These are phyloP conservation scores for Amphiduros pacificus DNA, from an alignment of 2,888 invertebrate species.

Conservation along the genomic window DNA sequence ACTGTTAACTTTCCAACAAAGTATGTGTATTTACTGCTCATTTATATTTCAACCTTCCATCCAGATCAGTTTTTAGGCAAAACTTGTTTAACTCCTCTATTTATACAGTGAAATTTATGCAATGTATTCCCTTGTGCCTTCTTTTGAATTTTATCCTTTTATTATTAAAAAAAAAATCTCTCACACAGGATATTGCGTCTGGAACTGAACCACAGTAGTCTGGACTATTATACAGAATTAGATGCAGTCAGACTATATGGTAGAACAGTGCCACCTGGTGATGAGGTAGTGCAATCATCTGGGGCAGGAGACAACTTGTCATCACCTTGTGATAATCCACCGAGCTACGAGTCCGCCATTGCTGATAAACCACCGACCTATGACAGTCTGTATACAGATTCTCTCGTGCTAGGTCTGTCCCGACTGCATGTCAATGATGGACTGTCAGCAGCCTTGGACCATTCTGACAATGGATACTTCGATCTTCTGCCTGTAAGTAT, in stretches of 20 bases:
- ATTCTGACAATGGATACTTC: constrained; percentile 41
- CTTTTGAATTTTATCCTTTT: too few species aligned
- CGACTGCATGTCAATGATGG: constrained; percentile 25
- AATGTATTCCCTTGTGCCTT: too few species aligned
- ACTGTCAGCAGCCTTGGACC: constrained; percentile 23
- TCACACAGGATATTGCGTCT: constrained; percentile 70
- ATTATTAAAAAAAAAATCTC: too few species aligned
- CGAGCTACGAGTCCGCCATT: not conserved
- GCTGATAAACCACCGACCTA: too few species aligned
- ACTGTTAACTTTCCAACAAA: too few species aligned
- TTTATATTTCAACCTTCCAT: too few species aligned
- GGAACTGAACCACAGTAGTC: constrained; percentile 80
- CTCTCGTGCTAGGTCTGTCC: constrained; percentile 12
- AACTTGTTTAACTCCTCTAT: too few species aligned
- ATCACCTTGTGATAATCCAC: too few species aligned
- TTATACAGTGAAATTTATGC: too few species aligned
- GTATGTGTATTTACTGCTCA: too few species aligned
- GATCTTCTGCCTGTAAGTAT: constrained; percentile 47
- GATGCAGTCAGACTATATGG: constrained; percentile 70
- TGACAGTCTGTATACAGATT: too few species aligned
- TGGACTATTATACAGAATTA: constrained; percentile 84
- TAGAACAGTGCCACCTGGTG: not conserved
- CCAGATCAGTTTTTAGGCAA: too few species aligned
- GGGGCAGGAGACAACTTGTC: not conserved
- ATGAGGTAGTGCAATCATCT: not conserved